Evolutionary conservation across 2,888 invertebrate species (phyloP).

Genomic region (Oscheius myriophilus): DNA sequence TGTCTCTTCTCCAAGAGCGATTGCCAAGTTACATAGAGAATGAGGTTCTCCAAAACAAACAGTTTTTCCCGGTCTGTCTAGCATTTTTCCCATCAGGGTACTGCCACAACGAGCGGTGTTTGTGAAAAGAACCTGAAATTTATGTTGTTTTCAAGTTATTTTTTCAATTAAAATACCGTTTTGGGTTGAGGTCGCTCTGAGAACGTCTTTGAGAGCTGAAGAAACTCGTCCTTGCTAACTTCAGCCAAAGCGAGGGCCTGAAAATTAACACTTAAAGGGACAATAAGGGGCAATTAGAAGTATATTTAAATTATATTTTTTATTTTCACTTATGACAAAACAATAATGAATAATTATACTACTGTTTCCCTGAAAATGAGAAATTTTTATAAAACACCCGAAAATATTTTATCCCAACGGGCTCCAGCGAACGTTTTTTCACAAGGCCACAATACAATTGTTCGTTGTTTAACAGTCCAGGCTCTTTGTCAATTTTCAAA

Average conservation of each 20-base stretch:
- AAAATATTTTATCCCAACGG: too few species aligned
- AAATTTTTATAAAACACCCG: too few species aligned
- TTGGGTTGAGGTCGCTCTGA: constrained; percentile 6
- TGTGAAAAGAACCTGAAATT: constrained; percentile 32
- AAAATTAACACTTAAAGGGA: too few species aligned
- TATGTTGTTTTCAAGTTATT: background rate
- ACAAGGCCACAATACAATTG: too few species aligned
- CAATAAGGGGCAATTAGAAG: too few species aligned
- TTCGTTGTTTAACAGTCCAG: too few species aligned
- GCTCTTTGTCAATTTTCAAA: too few species aligned
- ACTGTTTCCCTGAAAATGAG: too few species aligned
- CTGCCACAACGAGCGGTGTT: constrained; percentile 38
- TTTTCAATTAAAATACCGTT: constrained; percentile 8
- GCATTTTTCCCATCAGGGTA: constrained; percentile 36
- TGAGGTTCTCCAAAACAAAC: constrained; percentile 34
- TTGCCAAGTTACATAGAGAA: constrained; percentile 24
- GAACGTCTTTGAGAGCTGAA: constrained; percentile 12
- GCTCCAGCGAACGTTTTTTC: too few species aligned
- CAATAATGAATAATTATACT: too few species aligned
- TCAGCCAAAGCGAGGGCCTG: constrained; percentile 27
- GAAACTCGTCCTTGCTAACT: constrained; percentile 23
- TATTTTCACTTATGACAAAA: too few species aligned
- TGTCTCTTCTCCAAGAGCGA: constrained; percentile 6
- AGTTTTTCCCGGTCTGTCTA: constrained; percentile 20
- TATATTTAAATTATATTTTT: too few species aligned